These are phyloP conservation scores for Castor canadensis DNA, from an alignment of 2,113 vertebrate genomes.

Conservation along the genomic window DNA sequence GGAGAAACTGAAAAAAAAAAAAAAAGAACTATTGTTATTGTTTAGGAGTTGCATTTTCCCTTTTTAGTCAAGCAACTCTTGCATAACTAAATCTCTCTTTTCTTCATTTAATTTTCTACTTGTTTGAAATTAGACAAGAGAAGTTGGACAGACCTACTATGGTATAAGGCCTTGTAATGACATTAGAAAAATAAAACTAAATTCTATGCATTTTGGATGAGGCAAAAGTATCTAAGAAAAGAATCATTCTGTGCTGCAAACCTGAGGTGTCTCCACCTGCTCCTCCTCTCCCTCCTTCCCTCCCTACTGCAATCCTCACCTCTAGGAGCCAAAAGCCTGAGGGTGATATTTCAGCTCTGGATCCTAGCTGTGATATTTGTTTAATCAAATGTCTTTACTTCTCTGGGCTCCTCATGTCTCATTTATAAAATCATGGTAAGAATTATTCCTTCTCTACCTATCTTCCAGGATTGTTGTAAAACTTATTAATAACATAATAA, in stretches of 20 bases:
- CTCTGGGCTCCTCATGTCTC: not conserved
- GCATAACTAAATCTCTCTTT: conserved; percentile 28
- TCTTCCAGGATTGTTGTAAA: not conserved
- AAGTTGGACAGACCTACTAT: not conserved
- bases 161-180: not conserved
- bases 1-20: conserved; percentile 41
- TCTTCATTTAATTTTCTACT: conserved; percentile 8
- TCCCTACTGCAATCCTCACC: no score
- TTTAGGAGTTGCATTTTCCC: conserved; percentile 40
- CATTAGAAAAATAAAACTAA: conserved; percentile 41
- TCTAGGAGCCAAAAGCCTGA: not conserved
- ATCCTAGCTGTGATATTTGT: not conserved
- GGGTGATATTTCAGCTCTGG: conserved; percentile 7
- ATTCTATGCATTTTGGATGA: not conserved
- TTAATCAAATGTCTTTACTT: not conserved
- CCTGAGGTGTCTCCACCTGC: not conserved
- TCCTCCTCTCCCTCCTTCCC: not conserved
- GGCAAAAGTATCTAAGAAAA: not conserved
- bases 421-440: not conserved
- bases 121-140: conserved; percentile 45
- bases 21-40: not conserved
- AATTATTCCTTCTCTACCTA: not conserved
- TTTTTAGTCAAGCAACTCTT: conserved; percentile 42
- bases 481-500: not conserved
- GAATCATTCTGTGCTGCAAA: not conserved